Evolutionary conservation across 2,888 invertebrate species (phyloP).

Genomic region (Epistrophe eligans): DNA sequence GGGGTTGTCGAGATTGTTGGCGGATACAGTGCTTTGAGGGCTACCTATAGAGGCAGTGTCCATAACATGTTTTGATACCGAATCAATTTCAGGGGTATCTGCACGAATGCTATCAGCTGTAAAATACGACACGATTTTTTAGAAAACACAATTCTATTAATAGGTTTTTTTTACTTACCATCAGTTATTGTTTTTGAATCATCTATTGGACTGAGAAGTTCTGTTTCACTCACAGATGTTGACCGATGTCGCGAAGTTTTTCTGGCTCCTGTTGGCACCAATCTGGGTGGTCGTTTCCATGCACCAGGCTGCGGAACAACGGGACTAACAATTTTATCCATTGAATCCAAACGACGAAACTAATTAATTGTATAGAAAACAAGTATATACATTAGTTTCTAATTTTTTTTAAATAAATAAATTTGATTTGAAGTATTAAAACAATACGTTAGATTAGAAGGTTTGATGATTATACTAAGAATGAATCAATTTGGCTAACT

Average conservation of each 20-base stretch:
- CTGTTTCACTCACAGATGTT: slow-evolving; percentile 85
- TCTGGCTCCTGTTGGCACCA: slow-evolving; percentile 82
- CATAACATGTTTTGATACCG: slow-evolving; percentile 38
- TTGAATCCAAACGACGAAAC: slow-evolving; percentile 88
- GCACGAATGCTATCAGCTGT: slow-evolving; percentile 80
- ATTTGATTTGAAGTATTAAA: too few species aligned
- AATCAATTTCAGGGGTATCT: slow-evolving; percentile 80
- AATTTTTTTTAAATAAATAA: too few species aligned
- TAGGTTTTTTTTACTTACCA: slow-evolving; percentile 37
- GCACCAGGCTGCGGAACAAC: slow-evolving; percentile 95
- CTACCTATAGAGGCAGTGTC: slow-evolving; percentile 57
- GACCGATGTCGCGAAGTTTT: slow-evolving; percentile 82
- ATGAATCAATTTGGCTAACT: too few species aligned
- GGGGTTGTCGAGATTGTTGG: slow-evolving; percentile 51
- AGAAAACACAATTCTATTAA: neutral
- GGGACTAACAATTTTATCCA: slow-evolving; percentile 96
- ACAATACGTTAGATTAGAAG: too few species aligned
- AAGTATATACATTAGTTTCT: neutral
- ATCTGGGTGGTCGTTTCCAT: slow-evolving; percentile 87
- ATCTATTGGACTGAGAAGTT: slow-evolving; percentile 83
- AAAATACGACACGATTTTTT: slow-evolving; percentile 17
- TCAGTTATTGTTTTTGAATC: slow-evolving; percentile 79
- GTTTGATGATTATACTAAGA: too few species aligned
- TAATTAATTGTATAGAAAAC: slow-evolving; percentile 79
- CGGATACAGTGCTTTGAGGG: slow-evolving; percentile 60